phyloP scores from a whole-genome alignment of 2,797 vertebrate species.

The Hapalemur alaotrensis region DNA sequence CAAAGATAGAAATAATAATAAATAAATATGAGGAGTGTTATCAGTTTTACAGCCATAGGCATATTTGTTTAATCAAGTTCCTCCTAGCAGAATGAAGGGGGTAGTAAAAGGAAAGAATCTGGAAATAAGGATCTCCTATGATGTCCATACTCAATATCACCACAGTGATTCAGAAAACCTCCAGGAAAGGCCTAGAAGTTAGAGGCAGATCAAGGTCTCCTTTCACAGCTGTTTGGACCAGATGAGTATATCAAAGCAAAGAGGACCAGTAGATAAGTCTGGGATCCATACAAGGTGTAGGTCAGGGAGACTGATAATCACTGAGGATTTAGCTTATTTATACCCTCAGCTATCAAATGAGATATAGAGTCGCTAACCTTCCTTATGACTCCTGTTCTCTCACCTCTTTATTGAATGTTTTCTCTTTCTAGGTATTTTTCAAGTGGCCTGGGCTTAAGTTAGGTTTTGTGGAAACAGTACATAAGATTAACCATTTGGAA shows the following conservation, averaged over 20 bases:
- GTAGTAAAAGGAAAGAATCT: background rate
- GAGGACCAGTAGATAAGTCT: background rate
- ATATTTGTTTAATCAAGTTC: background rate
- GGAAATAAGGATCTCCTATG: background rate
- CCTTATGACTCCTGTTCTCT: background rate
- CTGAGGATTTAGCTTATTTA: background rate
- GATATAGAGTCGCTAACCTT: background rate
- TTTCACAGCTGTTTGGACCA: background rate
- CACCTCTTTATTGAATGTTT: background rate
- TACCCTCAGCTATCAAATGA: background rate
- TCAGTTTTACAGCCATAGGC: background rate
- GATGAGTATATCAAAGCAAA: background rate
- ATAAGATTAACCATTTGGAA: background rate
- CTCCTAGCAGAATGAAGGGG: background rate
- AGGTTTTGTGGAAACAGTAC: background rate
- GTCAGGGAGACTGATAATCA: background rate
- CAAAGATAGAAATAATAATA: constrained; percentile 19
- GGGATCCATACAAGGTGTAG: background rate
- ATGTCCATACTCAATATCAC: background rate
- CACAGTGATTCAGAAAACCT: background rate
- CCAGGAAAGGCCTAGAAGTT: background rate
- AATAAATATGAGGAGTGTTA: background rate
- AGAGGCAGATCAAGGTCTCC: background rate
- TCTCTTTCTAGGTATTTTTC: background rate
- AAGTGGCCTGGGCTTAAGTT: background rate